Conservation (phyloP, 92 coral and sea anemone species). For the Epizoanthus illoricatus region DNA sequence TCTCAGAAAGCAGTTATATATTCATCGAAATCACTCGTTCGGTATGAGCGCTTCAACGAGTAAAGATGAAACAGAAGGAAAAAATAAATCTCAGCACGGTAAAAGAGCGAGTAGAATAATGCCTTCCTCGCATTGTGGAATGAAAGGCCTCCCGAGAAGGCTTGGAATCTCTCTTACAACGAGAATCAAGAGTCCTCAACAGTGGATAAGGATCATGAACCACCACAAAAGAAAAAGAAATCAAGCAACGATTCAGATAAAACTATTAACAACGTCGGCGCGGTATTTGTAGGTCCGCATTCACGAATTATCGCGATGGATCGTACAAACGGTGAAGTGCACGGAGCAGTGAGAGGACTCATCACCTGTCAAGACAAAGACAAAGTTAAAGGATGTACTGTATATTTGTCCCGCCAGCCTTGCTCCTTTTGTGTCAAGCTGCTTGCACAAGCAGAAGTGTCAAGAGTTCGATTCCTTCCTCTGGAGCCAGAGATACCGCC, state of each 20-base stretch:
- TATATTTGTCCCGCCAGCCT: slow-evolving; percentile 67
- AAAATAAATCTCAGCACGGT: background rate
- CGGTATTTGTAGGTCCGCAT: slow-evolving; percentile 59
- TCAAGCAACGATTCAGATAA: too few relatives aligned
- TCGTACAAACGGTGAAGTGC: slow-evolving; percentile 60
- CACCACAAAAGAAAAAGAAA: too few relatives aligned
- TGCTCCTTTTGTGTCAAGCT: slow-evolving; percentile 71
- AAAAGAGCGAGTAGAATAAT: slow-evolving; percentile 8
- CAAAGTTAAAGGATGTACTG: slow-evolving; percentile 51
- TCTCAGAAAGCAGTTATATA: background rate
- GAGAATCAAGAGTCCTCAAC: too few relatives aligned
- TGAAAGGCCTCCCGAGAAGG: slow-evolving; percentile 40
- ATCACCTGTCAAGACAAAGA: slow-evolving; percentile 61
- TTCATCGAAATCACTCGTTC: background rate
- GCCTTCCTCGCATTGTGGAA: slow-evolving; percentile 46
- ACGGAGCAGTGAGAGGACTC: slow-evolving; percentile 60
- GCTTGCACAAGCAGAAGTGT: slow-evolving; percentile 55
- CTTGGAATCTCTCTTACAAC: background rate
- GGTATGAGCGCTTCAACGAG: background rate
- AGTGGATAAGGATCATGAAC: too few relatives aligned
- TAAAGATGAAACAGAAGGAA: background rate
- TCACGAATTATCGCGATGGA: slow-evolving; percentile 64
- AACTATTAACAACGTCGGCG: slow-evolving; percentile 52
- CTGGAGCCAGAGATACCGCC: slow-evolving; percentile 57
- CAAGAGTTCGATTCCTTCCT: slow-evolving; percentile 55